A percentile compares a stretch with the other conserved stretches of the same genome.
phyloP scores from a whole-genome alignment of 2,113 vertebrate genomes.

The Corvus hawaiiensis region DNA sequence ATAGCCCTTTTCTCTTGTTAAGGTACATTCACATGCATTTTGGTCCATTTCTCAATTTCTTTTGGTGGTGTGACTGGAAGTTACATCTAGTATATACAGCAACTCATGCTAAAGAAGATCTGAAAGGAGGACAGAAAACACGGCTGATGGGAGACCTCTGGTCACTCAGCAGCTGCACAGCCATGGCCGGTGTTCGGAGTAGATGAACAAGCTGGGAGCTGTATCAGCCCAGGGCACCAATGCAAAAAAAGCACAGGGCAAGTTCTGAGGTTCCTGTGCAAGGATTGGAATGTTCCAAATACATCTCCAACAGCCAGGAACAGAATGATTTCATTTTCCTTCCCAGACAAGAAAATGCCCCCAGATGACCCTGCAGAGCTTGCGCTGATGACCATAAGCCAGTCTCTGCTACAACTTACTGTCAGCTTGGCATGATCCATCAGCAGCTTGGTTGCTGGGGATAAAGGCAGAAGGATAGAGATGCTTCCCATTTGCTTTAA shows the following conservation, averaged over 20 bases:
- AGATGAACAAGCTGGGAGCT: not conserved
- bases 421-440: slow-evolving; percentile 3
- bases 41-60: not conserved
- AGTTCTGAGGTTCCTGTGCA: not conserved
- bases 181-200: fast-evolving
- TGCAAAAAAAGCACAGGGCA: not conserved
- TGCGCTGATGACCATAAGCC: not conserved
- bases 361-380: not conserved
- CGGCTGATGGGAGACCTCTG: not conserved
- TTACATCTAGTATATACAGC: not conserved
- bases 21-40: not conserved
- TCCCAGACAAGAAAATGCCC: not conserved
- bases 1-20: not conserved
- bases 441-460: not conserved
- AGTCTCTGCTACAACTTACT: not conserved
- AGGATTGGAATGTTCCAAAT: not conserved
- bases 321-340: not conserved
- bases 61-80: not conserved
- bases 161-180: not conserved
- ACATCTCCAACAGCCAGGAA: not conserved
- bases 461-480: slow-evolving; percentile 20
- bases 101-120: not conserved
- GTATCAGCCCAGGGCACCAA: not conserved
- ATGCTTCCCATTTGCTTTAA: slow-evolving; percentile 7
- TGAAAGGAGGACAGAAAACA: not conserved